Percentiles rank a stretch among this genome's conserved stretches.
Conservation (phyloP, 2,888 invertebrate species). For the Mesopsocus fuscifrons region DNA sequence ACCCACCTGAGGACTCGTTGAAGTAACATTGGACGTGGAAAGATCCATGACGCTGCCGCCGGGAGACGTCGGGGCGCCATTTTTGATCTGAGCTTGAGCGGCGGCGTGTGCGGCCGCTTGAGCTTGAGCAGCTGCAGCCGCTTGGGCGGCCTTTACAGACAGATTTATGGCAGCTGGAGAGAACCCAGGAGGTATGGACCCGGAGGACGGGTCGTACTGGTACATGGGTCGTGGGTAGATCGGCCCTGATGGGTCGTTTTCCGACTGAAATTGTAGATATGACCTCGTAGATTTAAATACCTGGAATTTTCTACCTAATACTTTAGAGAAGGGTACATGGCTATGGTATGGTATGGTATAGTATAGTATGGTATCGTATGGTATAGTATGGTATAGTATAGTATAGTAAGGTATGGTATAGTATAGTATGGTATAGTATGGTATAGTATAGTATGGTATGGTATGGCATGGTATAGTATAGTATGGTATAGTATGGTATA, state of each 20-base stretch:
- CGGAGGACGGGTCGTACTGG: conserved; percentile 56
- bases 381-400: no score
- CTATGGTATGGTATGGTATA: no score
- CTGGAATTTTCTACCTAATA: background rate
- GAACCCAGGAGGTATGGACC: conserved; percentile 52
- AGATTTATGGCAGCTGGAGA: conserved; percentile 51
- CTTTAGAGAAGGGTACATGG: no score
- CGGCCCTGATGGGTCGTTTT: background rate
- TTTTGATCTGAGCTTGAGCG: conserved; percentile 8
- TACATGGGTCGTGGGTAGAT: conserved; percentile 48
- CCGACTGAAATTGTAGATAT: conserved; percentile 16
- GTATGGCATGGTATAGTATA: no score
- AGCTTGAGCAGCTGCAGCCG: conserved; percentile 33
- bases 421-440: no score
- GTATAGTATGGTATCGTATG: conserved; percentile 9
- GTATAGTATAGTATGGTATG: no score
- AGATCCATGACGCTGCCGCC: conserved; percentile 70
- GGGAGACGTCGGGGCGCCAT: conserved; percentile 46
- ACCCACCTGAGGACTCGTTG: conserved; percentile 62
- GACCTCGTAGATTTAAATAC: background rate
- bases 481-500: no score
- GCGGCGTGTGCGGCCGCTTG: conserved; percentile 18
- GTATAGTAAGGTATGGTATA: no score
- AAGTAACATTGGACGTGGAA: conserved; percentile 67
- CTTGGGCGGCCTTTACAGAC: conserved; percentile 67